Conservation (phyloP, 2,797 vertebrate species). For the Craterocephalus amniculus region DNA sequence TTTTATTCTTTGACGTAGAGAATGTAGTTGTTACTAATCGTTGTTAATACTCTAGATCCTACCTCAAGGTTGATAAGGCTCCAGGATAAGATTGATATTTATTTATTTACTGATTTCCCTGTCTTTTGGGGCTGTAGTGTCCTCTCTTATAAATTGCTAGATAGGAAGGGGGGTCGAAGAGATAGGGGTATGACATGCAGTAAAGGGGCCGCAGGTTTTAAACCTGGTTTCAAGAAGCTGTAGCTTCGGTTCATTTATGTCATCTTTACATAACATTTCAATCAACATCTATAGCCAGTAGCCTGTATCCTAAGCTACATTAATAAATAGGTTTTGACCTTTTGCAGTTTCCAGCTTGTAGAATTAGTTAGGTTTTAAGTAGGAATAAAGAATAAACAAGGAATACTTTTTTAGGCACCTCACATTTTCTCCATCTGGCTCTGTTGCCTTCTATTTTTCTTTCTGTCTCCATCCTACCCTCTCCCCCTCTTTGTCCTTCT, state of each 20-base stretch:
- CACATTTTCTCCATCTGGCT: slow-evolving; percentile 47
- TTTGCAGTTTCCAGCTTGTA: slow-evolving; percentile 3
- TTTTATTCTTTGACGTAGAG: slow-evolving; percentile 31
- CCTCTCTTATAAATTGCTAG: background rate
- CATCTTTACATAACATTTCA: background rate
- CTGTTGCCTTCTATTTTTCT: slow-evolving; percentile 18
- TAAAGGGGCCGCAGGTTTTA: background rate
- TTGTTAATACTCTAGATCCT: slow-evolving; percentile 3
- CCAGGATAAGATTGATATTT: background rate
- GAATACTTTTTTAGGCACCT: slow-evolving; percentile 27
- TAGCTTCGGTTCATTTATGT: background rate
- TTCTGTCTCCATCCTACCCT: slow-evolving; percentile 5
- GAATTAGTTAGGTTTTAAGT: slow-evolving; percentile 7
- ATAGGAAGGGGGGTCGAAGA: background rate
- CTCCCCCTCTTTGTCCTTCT: slow-evolving; percentile 16
- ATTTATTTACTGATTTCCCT: background rate
- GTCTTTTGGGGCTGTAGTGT: background rate
- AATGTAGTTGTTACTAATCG: background rate
- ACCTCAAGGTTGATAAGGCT: slow-evolving; percentile 1
- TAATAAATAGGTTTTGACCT: slow-evolving; percentile 11
- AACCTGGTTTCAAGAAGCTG: background rate
- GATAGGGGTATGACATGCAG: background rate
- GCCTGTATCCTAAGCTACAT: slow-evolving; percentile 1
- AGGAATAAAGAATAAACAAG: background rate
- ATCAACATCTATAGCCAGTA: background rate